Conservation (phyloP, 2,888 invertebrate genomes). For the Candidula unifasciata region DNA sequence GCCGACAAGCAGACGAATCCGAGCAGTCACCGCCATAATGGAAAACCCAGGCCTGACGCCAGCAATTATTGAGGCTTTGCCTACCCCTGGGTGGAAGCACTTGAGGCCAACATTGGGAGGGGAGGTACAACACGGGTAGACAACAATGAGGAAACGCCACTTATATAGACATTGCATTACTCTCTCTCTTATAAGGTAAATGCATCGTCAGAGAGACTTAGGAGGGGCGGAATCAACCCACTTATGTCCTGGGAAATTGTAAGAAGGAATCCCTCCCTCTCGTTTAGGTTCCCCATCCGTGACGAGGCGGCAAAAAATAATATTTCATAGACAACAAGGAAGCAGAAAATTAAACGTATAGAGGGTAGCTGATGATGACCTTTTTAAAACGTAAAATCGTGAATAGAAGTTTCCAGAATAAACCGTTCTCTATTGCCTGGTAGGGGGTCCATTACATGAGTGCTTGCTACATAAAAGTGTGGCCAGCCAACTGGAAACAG, state of each 20-base stretch:
- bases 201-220: not conserved
- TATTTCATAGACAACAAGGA: not conserved
- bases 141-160: not conserved
- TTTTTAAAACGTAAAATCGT: not conserved
- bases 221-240: not conserved
- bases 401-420: not conserved
- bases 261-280: not conserved
- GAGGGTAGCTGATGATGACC: no score
- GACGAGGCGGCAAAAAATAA: not conserved
- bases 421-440: not conserved
- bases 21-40: not conserved
- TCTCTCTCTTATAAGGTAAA: not conserved
- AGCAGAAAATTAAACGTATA: no score
- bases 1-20: not conserved
- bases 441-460: not conserved
- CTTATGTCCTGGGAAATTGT: not conserved
- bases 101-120: not conserved
- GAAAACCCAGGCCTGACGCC: not conserved
- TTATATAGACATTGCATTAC: slow-evolving; percentile 9
- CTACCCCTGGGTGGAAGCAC: no score
- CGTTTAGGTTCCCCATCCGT: not conserved
- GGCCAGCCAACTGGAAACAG: not conserved
- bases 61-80: no score
- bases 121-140: not conserved
- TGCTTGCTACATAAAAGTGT: not conserved